Evolutionary conservation across 2,113 vertebrate species (phyloP), one percentile per base, ranked within the genome.

Genomic region (Eurystomus gularis): DNA sequence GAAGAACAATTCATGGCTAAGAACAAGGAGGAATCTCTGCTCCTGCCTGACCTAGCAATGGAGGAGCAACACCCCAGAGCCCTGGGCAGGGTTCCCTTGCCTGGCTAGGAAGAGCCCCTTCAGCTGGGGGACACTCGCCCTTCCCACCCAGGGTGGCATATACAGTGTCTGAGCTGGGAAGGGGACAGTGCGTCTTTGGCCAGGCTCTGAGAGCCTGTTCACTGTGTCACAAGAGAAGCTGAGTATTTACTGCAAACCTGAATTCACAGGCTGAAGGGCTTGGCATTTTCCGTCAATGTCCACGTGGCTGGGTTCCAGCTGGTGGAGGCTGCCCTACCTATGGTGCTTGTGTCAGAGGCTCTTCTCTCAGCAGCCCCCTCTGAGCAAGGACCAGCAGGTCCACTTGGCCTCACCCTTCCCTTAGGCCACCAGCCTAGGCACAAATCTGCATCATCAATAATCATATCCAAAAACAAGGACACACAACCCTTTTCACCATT

Each of bases 91-190:
- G 39, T 3, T 51, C 15, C 58, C 33, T 37, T 11, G 11, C 60
- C 40, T 15, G n/a, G 29, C 66, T 4, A 24, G 7, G 35, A 29
- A 37, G 29, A 9, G 13, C 19, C 28, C 48, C 52, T 24, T 11
- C 37, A 28, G 29, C 37, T 5, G 10, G 35, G 58, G 29, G 13
- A 12, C 28, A 3, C n/a, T 11, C 1, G 0, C 11, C 17, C 33
- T 35, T 51, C 33, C 51, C 78, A 33, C 28, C 44, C 14, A 7
- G 3, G 5, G 57, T 2, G 28, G 48, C 48, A 39, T 10, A 3
- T 19, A 13, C 1, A 7, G n/a, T 29, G 17, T 9, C 49, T 4
- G 12, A 64, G 40, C n/a, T 7, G 15, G 24, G 29, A n/a, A 51
- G 40, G 51, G 44, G 52, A 39, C 9, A 5, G 48, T 39, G 39